Evolutionary conservation across 2,888 invertebrate species (phyloP).

Genomic region (Desoria tigrina): DNA sequence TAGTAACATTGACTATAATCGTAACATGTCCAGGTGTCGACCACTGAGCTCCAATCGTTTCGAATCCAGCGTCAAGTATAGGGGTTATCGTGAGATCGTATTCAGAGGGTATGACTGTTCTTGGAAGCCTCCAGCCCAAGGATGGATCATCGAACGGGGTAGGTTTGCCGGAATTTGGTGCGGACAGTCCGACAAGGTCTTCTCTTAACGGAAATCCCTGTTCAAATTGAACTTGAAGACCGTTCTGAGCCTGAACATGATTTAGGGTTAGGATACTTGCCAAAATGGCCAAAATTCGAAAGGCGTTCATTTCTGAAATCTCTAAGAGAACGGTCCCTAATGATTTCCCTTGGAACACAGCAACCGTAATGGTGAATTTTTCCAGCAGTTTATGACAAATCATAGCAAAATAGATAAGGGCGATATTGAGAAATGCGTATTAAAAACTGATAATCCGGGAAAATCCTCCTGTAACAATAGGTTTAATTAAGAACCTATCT

Average conservation of each 20-base stretch:
- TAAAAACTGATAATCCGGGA: no score
- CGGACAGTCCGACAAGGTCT: neutral
- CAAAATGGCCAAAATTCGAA: no score
- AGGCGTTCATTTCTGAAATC: no score
- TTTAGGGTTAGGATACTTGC: no score
- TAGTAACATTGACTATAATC: slow-evolving; percentile 25
- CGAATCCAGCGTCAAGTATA: slow-evolving; percentile 30
- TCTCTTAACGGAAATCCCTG: neutral
- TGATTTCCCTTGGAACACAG: no score
- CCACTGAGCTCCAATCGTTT: slow-evolving; percentile 28
- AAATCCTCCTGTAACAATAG: no score
- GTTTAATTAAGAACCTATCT: no score
- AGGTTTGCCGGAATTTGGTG: neutral
- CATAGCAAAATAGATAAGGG: no score
- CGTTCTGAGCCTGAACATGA: slow-evolving; percentile 14
- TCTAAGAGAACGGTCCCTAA: no score
- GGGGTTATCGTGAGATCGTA: slow-evolving; percentile 33
- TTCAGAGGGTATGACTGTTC: slow-evolving; percentile 28
- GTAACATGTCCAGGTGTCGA: slow-evolving; percentile 27
- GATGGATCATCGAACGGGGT: slow-evolving; percentile 17
- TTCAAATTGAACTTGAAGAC: slow-evolving; percentile 27
- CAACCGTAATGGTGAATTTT: no score
- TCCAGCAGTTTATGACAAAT: no score
- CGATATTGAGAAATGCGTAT: no score
- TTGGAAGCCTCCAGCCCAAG: slow-evolving; percentile 34